A percentile compares a stretch with the other conserved stretches of the same genome.
Evolutionary conservation across 2,888 invertebrate species (phyloP).

Genomic region (Steinernema scapterisci): DNA sequence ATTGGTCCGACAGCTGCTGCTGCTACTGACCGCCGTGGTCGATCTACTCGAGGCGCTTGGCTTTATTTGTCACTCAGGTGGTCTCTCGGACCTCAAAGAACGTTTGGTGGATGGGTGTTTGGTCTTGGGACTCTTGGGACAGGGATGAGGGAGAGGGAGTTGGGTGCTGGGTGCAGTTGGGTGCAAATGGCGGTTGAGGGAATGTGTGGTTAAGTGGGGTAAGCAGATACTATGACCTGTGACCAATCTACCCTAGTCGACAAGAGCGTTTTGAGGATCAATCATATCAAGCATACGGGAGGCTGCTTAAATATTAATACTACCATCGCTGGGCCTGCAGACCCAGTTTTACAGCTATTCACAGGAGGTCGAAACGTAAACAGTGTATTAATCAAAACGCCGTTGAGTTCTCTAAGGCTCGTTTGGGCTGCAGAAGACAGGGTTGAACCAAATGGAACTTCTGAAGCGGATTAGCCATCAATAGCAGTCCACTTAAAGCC

Average conservation of each 20-base stretch:
- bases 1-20: conserved; percentile 20
- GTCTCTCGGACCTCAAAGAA: neutral
- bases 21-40: neutral
- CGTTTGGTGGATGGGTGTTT: neutral
- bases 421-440: neutral
- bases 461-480: too few species aligned
- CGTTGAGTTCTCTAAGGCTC: neutral
- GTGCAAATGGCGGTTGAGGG: neutral
- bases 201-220: neutral
- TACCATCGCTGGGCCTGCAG: too few species aligned
- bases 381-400: neutral
- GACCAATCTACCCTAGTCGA: too few species aligned
- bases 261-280: too few species aligned
- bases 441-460: too few species aligned
- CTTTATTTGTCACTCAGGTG: conserved; percentile 2
- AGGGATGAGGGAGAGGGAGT: neutral
- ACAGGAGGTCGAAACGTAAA: too few species aligned
- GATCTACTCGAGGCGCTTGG: neutral
- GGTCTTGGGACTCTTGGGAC: neutral
- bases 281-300: too few species aligned
- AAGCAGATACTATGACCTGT: neutral
- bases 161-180: neutral
- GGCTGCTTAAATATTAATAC: too few species aligned
- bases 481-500: too few species aligned
- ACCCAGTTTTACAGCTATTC: too few species aligned